phyloP scores from a whole-genome alignment of 2,797 vertebrate species.

The Danio albolineatus region DNA sequence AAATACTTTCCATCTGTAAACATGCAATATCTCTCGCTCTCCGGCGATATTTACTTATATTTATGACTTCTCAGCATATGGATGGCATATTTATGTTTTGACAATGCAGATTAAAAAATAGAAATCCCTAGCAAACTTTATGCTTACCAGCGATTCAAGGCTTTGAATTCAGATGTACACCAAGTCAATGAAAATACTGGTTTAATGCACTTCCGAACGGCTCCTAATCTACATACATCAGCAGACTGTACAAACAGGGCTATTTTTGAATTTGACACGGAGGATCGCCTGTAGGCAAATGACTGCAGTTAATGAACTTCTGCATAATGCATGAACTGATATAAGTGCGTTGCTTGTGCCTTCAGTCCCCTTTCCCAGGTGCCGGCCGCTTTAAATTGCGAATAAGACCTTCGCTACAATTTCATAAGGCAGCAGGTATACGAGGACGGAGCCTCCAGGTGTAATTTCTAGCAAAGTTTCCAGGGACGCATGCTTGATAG shows the following conservation, averaged over 20 bases:
- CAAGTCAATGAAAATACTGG: background rate
- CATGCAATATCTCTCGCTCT: background rate
- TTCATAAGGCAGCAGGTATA: background rate
- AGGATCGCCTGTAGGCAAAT: conserved; percentile 50
- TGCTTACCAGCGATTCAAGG: background rate
- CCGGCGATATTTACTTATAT: conserved; percentile 15
- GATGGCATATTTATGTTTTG: conserved; percentile 17
- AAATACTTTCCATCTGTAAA: background rate
- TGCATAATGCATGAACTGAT: conserved; percentile 51
- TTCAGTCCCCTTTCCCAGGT: conserved; percentile 28
- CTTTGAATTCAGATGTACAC: conserved; percentile 7
- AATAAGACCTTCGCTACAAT: conserved; percentile 28
- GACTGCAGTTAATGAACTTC: conserved; percentile 45
- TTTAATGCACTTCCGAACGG: conserved; percentile 31
- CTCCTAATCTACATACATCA: conserved; percentile 45
- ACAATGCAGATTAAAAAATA: background rate
- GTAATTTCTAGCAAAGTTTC: conserved; percentile 8
- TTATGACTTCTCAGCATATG: conserved; percentile 17
- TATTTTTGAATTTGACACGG: conserved; percentile 46
- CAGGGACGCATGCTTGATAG: background rate
- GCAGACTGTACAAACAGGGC: conserved; percentile 27
- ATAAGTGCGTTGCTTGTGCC: conserved; percentile 7
- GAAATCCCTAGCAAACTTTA: background rate
- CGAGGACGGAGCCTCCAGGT: background rate
- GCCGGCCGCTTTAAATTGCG: conserved; percentile 8